phyloP scores from a whole-genome alignment of 2,113 vertebrate species.

The Taurulus bubalis region DNA sequence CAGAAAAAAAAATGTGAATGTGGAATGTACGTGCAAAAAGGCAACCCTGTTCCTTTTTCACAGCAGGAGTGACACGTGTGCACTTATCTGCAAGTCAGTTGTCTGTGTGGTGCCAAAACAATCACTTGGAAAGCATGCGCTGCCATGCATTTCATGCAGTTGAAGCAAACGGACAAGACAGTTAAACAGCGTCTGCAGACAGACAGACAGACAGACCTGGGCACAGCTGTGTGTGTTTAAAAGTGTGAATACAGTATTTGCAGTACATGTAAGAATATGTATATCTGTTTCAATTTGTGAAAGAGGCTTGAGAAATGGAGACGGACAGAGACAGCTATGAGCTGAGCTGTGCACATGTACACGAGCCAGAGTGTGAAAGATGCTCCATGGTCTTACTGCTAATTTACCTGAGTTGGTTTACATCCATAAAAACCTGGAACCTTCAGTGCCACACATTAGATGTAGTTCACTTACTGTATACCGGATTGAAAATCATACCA shows the following conservation, averaged over 20 bases:
- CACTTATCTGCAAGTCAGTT: constrained; percentile 6
- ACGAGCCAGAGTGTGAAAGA: constrained; percentile 90
- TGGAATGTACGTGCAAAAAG: constrained; percentile 48
- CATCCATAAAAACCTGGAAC: constrained; percentile 56
- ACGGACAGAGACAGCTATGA: constrained; percentile 64
- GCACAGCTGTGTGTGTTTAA: constrained; percentile 74
- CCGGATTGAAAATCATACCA: constrained; percentile 52
- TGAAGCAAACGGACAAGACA: constrained; percentile 62
- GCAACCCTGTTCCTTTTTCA: constrained; percentile 24
- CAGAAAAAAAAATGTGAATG: constrained; percentile 51
- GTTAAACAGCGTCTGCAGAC: constrained; percentile 79
- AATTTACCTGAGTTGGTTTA: constrained; percentile 69
- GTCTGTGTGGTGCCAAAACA: constrained; percentile 44
- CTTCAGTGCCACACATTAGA: constrained; percentile 66
- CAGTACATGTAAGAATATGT: constrained; percentile 44
- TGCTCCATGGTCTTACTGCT: constrained; percentile 81
- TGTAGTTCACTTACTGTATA: constrained; percentile 56
- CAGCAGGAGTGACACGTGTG: constrained; percentile 14
- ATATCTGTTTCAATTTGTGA: constrained; percentile 50
- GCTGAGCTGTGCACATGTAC: constrained; percentile 64
- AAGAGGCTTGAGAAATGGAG: constrained; percentile 62
- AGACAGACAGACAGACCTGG: constrained; percentile 83
- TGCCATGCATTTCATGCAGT: constrained; percentile 71
- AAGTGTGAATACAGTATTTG: constrained; percentile 61
- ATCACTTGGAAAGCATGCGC: constrained; percentile 46